phyloP scores from a whole-genome alignment of 2,797 vertebrate genomes.

The Chelmon rostratus region DNA sequence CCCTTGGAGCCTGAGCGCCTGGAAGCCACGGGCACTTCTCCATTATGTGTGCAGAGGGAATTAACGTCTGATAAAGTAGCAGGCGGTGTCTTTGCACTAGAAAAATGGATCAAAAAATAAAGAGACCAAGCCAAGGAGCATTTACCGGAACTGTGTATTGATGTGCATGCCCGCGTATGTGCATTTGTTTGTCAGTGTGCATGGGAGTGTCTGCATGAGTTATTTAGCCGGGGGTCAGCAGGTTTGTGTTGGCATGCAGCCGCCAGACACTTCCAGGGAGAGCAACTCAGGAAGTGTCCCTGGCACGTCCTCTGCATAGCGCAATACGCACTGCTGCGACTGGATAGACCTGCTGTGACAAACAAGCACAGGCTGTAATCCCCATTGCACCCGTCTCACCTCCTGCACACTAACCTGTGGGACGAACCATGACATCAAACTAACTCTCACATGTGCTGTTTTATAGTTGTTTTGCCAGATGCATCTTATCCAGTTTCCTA shows the following conservation, averaged over 20 bases:
- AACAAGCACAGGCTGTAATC: slow-evolving; percentile 58
- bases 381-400: slow-evolving; percentile 30
- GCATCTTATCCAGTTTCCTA: slow-evolving; percentile 19
- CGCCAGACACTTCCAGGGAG: slow-evolving; percentile 72
- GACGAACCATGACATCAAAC: slow-evolving; percentile 33
- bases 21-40: slow-evolving; percentile 55
- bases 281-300: slow-evolving; percentile 81
- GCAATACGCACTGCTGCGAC: slow-evolving; percentile 52
- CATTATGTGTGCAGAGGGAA: slow-evolving; percentile 54
- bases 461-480: slow-evolving; percentile 41
- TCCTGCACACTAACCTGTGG: slow-evolving; percentile 8
- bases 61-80: slow-evolving; percentile 57
- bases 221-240: slow-evolving; percentile 69
- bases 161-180: neutral
- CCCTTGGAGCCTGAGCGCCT: slow-evolving; percentile 62
- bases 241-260: slow-evolving; percentile 77
- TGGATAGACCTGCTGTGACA: slow-evolving; percentile 70
- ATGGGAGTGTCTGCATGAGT: slow-evolving; percentile 47
- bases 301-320: slow-evolving; percentile 67
- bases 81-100: slow-evolving; percentile 26
- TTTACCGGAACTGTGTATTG: slow-evolving; percentile 6
- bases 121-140: neutral
- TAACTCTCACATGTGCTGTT: slow-evolving; percentile 36
- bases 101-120: slow-evolving; percentile 20
- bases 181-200: slow-evolving; percentile 47